These are phyloP conservation scores for Proisotoma minuta DNA, from an alignment of 2,888 invertebrate species.

Conservation along the genomic window DNA sequence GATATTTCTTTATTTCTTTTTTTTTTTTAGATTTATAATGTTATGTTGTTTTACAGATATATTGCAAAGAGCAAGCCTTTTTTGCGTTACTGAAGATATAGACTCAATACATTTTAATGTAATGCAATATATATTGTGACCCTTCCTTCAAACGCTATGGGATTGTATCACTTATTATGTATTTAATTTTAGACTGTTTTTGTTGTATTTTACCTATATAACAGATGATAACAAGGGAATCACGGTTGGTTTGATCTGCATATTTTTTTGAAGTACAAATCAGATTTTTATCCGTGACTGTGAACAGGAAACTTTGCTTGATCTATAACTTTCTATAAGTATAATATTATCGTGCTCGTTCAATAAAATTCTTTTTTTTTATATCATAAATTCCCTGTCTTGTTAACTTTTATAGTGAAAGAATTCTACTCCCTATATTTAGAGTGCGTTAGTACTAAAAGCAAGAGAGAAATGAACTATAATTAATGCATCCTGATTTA, in stretches of 20 bases:
- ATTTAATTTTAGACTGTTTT: background rate
- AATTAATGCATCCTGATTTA: background rate
- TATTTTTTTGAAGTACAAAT: too few relatives aligned
- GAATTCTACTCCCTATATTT: too few relatives aligned
- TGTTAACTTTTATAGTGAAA: too few relatives aligned
- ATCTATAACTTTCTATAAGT: too few relatives aligned
- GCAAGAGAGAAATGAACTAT: background rate
- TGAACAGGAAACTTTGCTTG: too few relatives aligned
- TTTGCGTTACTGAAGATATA: conserved; percentile 34
- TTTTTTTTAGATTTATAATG: background rate
- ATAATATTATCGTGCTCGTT: too few relatives aligned
- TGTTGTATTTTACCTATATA: background rate
- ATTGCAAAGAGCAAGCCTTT: conserved; percentile 44
- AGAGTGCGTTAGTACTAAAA: background rate
- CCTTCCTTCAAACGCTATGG: background rate
- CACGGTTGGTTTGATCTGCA: too few relatives aligned
- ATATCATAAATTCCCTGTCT: too few relatives aligned
- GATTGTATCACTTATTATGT: background rate
- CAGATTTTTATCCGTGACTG: too few relatives aligned
- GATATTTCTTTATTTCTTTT: background rate
- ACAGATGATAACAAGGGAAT: background rate
- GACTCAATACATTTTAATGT: too few relatives aligned
- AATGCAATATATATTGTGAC: background rate
- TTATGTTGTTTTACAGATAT: conserved; percentile 32
- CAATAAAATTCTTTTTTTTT: too few relatives aligned